Conservation (phyloP, 2,888 invertebrate species). For the Lobophora halterata region DNA sequence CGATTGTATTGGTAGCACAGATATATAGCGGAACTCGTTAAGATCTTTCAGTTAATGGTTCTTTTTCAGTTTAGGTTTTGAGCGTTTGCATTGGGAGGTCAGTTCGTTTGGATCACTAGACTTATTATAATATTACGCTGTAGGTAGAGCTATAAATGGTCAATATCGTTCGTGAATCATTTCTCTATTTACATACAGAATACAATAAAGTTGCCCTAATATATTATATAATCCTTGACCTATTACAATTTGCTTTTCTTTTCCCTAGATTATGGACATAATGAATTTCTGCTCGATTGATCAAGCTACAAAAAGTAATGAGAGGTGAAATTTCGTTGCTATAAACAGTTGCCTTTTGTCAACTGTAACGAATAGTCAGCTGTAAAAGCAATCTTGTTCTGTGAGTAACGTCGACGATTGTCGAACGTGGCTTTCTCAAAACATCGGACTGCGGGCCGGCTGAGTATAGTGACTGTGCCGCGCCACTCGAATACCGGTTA, state of each 20-base stretch:
- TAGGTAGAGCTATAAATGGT: too few relatives aligned
- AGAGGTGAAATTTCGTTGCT: too few relatives aligned
- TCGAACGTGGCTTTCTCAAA: conserved; percentile 77
- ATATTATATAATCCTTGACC: too few relatives aligned
- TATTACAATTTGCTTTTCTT: too few relatives aligned
- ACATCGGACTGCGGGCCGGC: conserved; percentile 65
- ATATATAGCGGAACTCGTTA: too few relatives aligned
- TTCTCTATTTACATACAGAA: background rate
- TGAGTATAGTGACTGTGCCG: conserved; percentile 66
- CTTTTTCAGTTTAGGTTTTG: too few relatives aligned
- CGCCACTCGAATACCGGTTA: conserved; percentile 77
- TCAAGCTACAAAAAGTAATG: conserved; percentile 52
- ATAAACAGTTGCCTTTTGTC: conserved; percentile 41
- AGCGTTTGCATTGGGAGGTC: background rate
- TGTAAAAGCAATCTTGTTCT: conserved; percentile 68
- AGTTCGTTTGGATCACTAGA: too few relatives aligned
- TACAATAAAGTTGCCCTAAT: too few relatives aligned
- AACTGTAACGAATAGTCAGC: conserved; percentile 54
- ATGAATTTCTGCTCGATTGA: conserved; percentile 19
- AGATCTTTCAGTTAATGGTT: too few relatives aligned
- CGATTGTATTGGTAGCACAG: conserved; percentile 14
- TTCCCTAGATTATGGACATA: conserved; percentile 3
- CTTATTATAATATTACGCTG: too few relatives aligned
- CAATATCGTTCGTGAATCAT: conserved; percentile 1
- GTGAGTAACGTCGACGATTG: conserved; percentile 63